Percentiles rank a stretch among this genome's conserved stretches.
Conservation (phyloP, 1,140 invertebrate species). For the Goniozus legneri region DNA sequence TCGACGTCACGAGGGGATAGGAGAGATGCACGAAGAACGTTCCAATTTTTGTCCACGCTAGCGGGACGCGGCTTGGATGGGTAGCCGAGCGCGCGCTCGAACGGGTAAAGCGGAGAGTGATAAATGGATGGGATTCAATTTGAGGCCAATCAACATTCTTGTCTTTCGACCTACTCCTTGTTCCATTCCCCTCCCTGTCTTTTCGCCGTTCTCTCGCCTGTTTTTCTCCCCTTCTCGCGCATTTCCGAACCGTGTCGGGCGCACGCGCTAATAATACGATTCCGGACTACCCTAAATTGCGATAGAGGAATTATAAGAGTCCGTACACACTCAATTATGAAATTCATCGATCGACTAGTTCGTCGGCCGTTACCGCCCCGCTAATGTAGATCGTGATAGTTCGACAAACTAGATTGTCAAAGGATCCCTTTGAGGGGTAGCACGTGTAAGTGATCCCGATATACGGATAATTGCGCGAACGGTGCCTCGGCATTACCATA, state of each 20-base stretch:
- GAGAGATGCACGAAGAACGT: conserved; percentile 3
- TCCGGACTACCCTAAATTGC: too few species aligned
- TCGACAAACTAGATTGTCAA: too few species aligned
- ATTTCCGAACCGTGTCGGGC: conserved; percentile 25
- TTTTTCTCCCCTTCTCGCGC: conserved; percentile 34
- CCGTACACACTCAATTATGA: too few species aligned
- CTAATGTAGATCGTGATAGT: too few species aligned
- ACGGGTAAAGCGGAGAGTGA: conserved; percentile 27
- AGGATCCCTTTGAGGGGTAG: too few species aligned
- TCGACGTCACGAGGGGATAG: conserved; percentile 4
- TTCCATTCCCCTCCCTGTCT: conserved; percentile 25
- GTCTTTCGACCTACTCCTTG: conserved; percentile 27
- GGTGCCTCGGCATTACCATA: too few species aligned
- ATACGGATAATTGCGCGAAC: too few species aligned
- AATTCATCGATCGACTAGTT: too few species aligned
- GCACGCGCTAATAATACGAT: conserved; percentile 1
- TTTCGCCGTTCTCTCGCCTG: conserved; percentile 21
- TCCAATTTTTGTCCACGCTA: conserved; percentile 26
- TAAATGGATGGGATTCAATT: conserved; percentile 49
- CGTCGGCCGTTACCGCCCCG: too few species aligned
- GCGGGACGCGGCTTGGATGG: background rate
- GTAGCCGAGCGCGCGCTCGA: conserved; percentile 4
- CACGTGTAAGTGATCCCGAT: too few species aligned
- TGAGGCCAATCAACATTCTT: conserved; percentile 50
- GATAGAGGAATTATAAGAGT: too few species aligned